These are phyloP conservation scores for Microchrysa polita DNA, from an alignment of 2,888 invertebrate genomes.

Conservation along the genomic window DNA sequence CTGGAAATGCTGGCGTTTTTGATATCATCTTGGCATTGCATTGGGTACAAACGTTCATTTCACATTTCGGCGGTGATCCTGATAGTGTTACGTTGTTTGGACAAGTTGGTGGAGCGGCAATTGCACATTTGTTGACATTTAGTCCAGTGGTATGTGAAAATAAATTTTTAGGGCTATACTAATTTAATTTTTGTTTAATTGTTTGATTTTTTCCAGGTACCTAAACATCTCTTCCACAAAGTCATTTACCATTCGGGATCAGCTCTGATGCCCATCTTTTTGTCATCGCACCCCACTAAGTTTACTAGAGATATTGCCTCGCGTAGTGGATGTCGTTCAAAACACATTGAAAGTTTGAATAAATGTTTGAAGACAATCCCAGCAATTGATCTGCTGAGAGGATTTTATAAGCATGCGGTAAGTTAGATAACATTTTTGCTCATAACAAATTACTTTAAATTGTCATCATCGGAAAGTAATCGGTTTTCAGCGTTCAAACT, in stretches of 20 bases:
- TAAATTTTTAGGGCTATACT: neutral
- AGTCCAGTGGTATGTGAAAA: conserved; percentile 60
- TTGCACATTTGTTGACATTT: conserved; percentile 64
- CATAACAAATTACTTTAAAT: too few species aligned
- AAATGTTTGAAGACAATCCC: conserved; percentile 58
- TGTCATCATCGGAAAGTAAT: too few species aligned
- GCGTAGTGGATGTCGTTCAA: conserved; percentile 56
- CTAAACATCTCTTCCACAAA: conserved; percentile 65
- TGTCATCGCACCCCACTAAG: conserved; percentile 64
- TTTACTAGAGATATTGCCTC: conserved; percentile 62
- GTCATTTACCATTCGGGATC: conserved; percentile 68
- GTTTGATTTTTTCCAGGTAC: conserved; percentile 52
- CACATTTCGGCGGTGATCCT: conserved; percentile 66
- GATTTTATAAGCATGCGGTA: conserved; percentile 60
- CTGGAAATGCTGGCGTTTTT: conserved; percentile 68
- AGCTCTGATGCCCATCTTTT: conserved; percentile 65
- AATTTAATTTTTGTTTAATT: neutral
- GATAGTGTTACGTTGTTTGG: conserved; percentile 66
- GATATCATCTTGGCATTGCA: conserved; percentile 66
- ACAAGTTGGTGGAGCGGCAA: conserved; percentile 67
- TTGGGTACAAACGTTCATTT: conserved; percentile 66
- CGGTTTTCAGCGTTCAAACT: too few species aligned
- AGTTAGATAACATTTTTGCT: too few species aligned
- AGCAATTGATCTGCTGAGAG: conserved; percentile 56
- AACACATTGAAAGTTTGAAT: conserved; percentile 57